These are phyloP conservation scores for Xiphophorus hellerii DNA, from an alignment of 2,113 vertebrate genomes.

Conservation along the genomic window DNA sequence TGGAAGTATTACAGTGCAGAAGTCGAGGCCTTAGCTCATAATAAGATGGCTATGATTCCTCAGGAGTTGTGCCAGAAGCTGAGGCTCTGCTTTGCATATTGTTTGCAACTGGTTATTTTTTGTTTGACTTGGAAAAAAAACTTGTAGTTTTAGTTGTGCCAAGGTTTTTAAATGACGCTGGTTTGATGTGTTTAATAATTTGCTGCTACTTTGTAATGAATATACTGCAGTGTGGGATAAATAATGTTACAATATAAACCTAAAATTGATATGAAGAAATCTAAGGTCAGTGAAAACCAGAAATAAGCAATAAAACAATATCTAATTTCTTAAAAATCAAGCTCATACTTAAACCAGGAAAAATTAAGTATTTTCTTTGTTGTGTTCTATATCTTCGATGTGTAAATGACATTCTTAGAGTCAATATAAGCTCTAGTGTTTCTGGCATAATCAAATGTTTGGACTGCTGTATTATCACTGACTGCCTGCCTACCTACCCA, in stretches of 20 bases:
- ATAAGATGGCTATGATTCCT: too few relatives aligned
- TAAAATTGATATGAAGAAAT: neutral
- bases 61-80: too few relatives aligned
- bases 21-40: too few relatives aligned
- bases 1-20: too few relatives aligned
- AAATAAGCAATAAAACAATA: neutral
- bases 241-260: neutral
- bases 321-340: neutral
- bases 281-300: neutral
- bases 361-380: slow-evolving; percentile 8
- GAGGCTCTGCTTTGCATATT: too few relatives aligned
- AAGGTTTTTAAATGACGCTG: too few relatives aligned
- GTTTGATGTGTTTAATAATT: neutral
- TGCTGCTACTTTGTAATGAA: neutral
- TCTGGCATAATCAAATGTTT: slow-evolving; percentile 38
- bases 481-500: slow-evolving; percentile 10
- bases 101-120: too few relatives aligned
- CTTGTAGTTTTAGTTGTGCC: too few relatives aligned
- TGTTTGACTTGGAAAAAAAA: too few relatives aligned
- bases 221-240: neutral
- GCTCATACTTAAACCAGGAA: neutral
- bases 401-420: slow-evolving; percentile 20
- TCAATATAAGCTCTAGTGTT: slow-evolving; percentile 36
- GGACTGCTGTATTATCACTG: slow-evolving; percentile 10
- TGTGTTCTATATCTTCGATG: slow-evolving; percentile 8